Percentiles rank a stretch among this genome's conserved stretches.
Evolutionary conservation across 2,113 vertebrate genomes (phyloP).

Genomic region (Bostrychus sinensis): DNA sequence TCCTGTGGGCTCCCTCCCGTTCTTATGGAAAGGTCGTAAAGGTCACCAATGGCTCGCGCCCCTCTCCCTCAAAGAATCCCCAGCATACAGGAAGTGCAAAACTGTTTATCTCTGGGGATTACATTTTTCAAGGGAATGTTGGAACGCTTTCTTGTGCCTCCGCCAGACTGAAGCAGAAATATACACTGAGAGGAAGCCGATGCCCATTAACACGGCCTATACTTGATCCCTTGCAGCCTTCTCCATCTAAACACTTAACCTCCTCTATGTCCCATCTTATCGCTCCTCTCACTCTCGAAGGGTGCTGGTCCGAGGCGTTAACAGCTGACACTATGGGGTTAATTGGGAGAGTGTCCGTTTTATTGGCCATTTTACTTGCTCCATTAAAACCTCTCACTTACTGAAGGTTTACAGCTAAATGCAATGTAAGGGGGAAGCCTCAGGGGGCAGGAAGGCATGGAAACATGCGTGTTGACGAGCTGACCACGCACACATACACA

Average conservation of each 20-base stretch:
- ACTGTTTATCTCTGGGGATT: slow-evolving; percentile 36
- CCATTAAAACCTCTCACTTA: slow-evolving; percentile 37
- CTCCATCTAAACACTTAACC: slow-evolving; percentile 35
- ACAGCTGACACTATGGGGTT: slow-evolving; percentile 34
- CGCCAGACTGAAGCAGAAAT: slow-evolving; percentile 9
- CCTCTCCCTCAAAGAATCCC: slow-evolving; percentile 42
- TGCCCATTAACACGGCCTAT: slow-evolving; percentile 43
- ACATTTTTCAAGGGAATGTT: slow-evolving; percentile 29
- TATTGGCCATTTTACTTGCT: slow-evolving; percentile 44
- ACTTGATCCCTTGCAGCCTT: slow-evolving; percentile 36
- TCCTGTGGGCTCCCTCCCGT: slow-evolving; percentile 39
- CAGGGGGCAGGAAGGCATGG: slow-evolving; percentile 9
- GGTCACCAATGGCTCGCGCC: slow-evolving; percentile 47
- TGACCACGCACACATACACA: slow-evolving; percentile 22
- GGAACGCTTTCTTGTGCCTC: slow-evolving; percentile 29
- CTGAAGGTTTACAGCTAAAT: slow-evolving; percentile 35
- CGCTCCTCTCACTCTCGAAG: not conserved
- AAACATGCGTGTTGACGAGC: slow-evolving; percentile 16
- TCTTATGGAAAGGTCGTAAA: slow-evolving; percentile 45
- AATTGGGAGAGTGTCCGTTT: slow-evolving; percentile 48
- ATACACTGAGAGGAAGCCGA: slow-evolving; percentile 3
- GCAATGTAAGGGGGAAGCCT: slow-evolving; percentile 15
- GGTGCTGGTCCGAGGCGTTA: slow-evolving; percentile 6
- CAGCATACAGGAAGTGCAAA: slow-evolving; percentile 65
- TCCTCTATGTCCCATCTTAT: slow-evolving; percentile 18